Percentiles rank a stretch among this genome's conserved stretches.
These are phyloP conservation scores for Botia kubotai DNA, from an alignment of 2,797 vertebrate species.

Conservation along the genomic window DNA sequence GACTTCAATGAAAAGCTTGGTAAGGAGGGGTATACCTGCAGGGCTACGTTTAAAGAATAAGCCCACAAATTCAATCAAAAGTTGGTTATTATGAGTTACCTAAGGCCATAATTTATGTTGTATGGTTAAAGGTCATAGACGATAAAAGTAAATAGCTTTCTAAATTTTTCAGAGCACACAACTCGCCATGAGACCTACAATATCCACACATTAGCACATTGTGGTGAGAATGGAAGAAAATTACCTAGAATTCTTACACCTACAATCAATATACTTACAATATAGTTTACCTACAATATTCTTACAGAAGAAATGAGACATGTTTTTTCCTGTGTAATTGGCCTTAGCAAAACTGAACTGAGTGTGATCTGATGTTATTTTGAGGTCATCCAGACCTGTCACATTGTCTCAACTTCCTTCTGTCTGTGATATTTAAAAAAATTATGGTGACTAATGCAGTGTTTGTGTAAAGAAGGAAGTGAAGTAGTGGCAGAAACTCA, in stretches of 20 bases:
- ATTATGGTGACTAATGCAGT: conserved; percentile 42
- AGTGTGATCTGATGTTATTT: not conserved
- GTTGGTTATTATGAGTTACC: not conserved
- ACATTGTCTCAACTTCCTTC: conserved; percentile 29
- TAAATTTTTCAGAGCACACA: too few species aligned
- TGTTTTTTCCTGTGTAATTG: not conserved
- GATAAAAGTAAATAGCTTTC: too few species aligned
- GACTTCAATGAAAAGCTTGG: not conserved
- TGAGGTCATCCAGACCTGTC: not conserved
- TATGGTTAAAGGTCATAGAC: not conserved
- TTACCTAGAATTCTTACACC: not conserved
- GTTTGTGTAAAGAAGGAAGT: conserved; percentile 64
- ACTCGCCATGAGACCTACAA: too few species aligned
- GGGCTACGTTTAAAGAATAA: too few species aligned
- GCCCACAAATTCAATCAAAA: not conserved
- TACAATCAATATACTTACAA: not conserved
- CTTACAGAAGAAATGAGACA: not conserved
- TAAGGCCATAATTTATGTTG: not conserved
- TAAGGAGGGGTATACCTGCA: not conserved
- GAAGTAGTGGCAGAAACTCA: conserved; percentile 60
- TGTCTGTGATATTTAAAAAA: conserved; percentile 45
- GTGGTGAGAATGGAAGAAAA: not conserved
- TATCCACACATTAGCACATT: too few species aligned
- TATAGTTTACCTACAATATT: not conserved
- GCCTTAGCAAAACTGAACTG: not conserved